Evolutionary conservation across 2,113 vertebrate genomes (phyloP).

Genomic region (Campylorhamphus procurvoides): DNA sequence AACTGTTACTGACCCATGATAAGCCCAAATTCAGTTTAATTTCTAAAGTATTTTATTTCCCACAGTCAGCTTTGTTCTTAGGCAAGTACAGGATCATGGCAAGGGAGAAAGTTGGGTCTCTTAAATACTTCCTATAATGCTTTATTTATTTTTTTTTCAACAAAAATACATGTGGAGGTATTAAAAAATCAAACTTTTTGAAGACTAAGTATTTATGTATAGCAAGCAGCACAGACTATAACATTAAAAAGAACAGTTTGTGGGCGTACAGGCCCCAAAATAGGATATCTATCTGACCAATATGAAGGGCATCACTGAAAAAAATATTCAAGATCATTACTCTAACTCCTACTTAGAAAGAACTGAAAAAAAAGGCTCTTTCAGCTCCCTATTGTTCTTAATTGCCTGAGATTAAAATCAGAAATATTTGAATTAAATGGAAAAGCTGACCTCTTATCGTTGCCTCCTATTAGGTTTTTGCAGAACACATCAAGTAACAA

Average conservation of each 20-base stretch:
- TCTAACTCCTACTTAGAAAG: background rate
- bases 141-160: background rate
- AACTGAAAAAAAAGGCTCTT: background rate
- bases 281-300: background rate
- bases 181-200: background rate
- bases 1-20: background rate
- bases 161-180: rapidly evolving
- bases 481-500: background rate
- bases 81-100: background rate
- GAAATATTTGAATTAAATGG: background rate
- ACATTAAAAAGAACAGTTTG: background rate
- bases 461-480: background rate
- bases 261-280: background rate
- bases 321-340: background rate
- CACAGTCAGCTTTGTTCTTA: background rate
- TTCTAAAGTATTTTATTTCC: background rate
- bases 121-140: background rate
- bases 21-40: background rate
- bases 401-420: background rate
- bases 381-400: background rate
- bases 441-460: background rate
- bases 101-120: background rate
- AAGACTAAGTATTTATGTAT: background rate
- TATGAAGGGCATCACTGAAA: background rate
- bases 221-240: background rate